Conservation (phyloP, 1,140 invertebrate species). For the Dendroctonus valens region DNA sequence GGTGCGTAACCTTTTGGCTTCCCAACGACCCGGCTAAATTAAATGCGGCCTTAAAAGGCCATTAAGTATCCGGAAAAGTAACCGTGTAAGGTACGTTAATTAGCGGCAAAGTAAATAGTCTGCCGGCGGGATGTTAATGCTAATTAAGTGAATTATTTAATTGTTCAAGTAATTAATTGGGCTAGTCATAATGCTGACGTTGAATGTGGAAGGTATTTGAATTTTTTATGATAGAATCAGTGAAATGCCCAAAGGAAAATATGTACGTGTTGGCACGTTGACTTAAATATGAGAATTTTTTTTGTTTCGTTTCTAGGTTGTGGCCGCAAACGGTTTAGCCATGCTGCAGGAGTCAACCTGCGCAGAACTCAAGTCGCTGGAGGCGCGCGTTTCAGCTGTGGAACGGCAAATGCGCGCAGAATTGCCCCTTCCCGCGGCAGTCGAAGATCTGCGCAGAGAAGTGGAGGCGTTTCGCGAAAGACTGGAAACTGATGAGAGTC, state of each 20-base stretch:
- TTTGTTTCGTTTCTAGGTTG: slow-evolving; percentile 49
- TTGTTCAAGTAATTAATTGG: not conserved
- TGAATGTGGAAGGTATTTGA: too few species aligned
- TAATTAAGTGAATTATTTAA: too few species aligned
- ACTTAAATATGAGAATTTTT: not conserved
- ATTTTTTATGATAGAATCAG: too few species aligned
- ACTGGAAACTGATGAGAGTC: slow-evolving; percentile 67
- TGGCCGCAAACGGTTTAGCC: slow-evolving; percentile 47
- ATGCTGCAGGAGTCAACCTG: slow-evolving; percentile 47
- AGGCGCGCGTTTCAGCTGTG: slow-evolving; percentile 59
- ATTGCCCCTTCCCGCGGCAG: slow-evolving; percentile 54
- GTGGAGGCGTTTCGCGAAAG: slow-evolving; percentile 66
- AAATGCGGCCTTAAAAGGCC: too few species aligned
- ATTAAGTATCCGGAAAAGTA: too few species aligned
- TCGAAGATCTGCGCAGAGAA: slow-evolving; percentile 63
- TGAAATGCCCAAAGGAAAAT: not conserved
- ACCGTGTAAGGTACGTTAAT: too few species aligned
- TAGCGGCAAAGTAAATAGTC: too few species aligned
- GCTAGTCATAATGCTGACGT: too few species aligned
- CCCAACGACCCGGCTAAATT: too few species aligned
- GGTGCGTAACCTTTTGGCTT: too few species aligned
- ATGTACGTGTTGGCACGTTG: too few species aligned
- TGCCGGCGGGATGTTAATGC: too few species aligned
- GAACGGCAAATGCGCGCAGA: slow-evolving; percentile 61
- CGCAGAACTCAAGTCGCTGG: slow-evolving; percentile 51